Evolutionary conservation across 2,797 vertebrate genomes (phyloP).

Genomic region (Falco concolor): DNA sequence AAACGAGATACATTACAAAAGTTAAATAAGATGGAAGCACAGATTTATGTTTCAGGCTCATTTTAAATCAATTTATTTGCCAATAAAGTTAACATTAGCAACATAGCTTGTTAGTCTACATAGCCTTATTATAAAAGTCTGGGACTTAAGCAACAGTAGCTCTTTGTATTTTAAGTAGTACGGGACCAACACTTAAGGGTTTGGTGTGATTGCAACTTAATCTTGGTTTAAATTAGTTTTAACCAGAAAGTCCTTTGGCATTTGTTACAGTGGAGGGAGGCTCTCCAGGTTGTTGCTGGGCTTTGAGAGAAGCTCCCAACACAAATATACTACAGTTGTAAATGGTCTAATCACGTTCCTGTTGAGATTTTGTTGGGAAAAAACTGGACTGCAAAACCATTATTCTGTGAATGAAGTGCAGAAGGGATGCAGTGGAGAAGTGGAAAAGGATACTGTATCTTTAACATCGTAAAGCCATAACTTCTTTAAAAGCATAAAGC

Average conservation of each 20-base stretch:
- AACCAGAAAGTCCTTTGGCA: not conserved
- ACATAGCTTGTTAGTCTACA: not conserved
- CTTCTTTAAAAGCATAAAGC: conserved; percentile 24
- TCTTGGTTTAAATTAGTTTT: not conserved
- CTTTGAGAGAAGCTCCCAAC: not conserved
- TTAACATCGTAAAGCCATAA: conserved; percentile 21
- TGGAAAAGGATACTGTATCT: conserved; percentile 68
- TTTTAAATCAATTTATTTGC: not conserved
- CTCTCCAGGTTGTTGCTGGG: not conserved
- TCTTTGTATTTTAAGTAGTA: not conserved
- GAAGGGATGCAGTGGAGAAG: not conserved
- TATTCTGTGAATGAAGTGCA: not conserved
- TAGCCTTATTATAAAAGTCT: not conserved
- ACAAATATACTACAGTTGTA: fast-evolving
- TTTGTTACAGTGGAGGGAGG: not conserved
- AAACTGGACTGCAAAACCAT: not conserved
- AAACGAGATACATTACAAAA: not conserved
- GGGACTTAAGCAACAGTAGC: not conserved
- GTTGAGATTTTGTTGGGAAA: not conserved
- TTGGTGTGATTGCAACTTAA: not conserved
- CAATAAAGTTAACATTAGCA: not conserved
- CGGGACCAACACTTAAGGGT: not conserved
- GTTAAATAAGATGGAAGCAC: not conserved
- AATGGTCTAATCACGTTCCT: not conserved
- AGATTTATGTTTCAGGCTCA: not conserved